Conservation (phyloP, 2,113 vertebrate species). For the Casuarius casuarius region DNA sequence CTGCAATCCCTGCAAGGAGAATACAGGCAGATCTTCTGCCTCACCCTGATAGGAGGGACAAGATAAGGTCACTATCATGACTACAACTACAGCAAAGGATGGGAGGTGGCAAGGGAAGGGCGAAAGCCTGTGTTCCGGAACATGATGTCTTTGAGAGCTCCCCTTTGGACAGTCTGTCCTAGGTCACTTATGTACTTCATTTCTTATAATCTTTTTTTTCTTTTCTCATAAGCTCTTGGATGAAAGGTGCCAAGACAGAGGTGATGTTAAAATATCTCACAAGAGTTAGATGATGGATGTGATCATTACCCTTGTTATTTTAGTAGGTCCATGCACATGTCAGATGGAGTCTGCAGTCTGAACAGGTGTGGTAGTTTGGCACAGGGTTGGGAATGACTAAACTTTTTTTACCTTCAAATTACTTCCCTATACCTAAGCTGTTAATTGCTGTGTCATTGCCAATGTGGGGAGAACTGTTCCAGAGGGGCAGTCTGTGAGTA, state of each 20-base stretch:
- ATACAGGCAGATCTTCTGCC: not conserved
- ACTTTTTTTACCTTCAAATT: no score
- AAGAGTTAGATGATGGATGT: not conserved
- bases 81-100: not conserved
- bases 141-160: not conserved
- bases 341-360: not conserved
- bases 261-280: not conserved
- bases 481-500: not conserved
- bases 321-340: not conserved
- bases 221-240: not conserved
- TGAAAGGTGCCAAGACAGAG: not conserved
- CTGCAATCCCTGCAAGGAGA: not conserved
- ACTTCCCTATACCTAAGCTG: not conserved
- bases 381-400: not conserved
- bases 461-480: not conserved
- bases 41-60: not conserved
- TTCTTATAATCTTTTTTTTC: not conserved
- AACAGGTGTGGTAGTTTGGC: not conserved
- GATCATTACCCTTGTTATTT: accelerated
- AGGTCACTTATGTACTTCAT: not conserved
- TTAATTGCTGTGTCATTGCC: accelerated
- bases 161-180: not conserved
- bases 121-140: not conserved
- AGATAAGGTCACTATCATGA: not conserved
- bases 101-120: not conserved